A percentile compares a stretch with the other conserved stretches of the same genome.
phyloP scores from a whole-genome alignment of 2,113 vertebrate species.

The Agelaius phoeniceus region DNA sequence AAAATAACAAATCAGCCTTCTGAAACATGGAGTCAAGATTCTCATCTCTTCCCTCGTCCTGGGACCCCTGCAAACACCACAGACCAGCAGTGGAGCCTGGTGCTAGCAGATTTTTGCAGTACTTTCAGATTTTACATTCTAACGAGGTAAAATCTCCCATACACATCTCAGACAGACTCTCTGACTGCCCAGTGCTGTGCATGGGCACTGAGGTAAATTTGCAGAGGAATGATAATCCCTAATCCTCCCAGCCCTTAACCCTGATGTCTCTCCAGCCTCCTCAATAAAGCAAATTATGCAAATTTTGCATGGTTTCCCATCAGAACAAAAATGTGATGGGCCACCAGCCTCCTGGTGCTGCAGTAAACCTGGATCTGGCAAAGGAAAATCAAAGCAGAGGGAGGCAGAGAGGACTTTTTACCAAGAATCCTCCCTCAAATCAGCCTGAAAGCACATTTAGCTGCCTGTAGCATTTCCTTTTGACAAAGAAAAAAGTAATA shows the following conservation, averaged over 20 bases:
- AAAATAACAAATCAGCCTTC: too few species aligned
- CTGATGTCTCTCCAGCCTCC: neutral
- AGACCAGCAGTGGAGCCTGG: neutral
- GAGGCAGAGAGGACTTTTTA: neutral
- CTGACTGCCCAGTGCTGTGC: neutral
- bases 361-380: neutral
- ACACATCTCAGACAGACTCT: neutral
- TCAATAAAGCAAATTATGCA: neutral
- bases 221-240: neutral
- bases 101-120: neutral
- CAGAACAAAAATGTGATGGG: neutral
- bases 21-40: too few species aligned
- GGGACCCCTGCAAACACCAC: too few species aligned
- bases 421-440: neutral
- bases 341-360: neutral
- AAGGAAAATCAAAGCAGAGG: neutral
- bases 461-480: slow-evolving; percentile 37
- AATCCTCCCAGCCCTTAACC: neutral
- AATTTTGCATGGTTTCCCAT: neutral
- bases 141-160: neutral
- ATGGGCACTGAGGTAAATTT: fast-evolving
- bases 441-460: neutral
- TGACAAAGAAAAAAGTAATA: slow-evolving; percentile 38
- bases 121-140: neutral
- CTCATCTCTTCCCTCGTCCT: too few species aligned